Conservation (phyloP, 2,113 vertebrate genomes). For the Talpa occidentalis region DNA sequence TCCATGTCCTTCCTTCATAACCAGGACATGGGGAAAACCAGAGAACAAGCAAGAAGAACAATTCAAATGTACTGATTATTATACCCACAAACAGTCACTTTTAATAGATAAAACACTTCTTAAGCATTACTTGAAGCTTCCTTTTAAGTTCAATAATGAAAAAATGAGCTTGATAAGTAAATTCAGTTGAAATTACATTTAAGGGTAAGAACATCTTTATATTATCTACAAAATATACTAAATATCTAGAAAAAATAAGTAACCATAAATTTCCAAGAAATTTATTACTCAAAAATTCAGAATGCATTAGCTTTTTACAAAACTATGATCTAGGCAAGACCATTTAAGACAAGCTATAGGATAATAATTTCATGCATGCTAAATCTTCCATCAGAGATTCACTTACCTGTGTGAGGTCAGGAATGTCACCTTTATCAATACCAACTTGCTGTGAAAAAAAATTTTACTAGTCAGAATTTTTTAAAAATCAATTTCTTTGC, state of each 20-base stretch:
- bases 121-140: not conserved
- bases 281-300: not conserved
- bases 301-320: conserved; percentile 5
- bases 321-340: not conserved
- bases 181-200: not conserved
- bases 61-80: not conserved
- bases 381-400: conserved; percentile 6
- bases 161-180: not conserved
- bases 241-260: conserved; percentile 13
- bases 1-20: not conserved
- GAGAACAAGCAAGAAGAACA: not conserved
- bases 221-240: conserved; percentile 35
- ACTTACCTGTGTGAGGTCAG: conserved; percentile 98
- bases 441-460: conserved; percentile 94
- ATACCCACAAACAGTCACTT: not conserved
- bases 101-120: not conserved
- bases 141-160: conserved; percentile 17
- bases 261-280: conserved; percentile 28
- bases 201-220: not conserved
- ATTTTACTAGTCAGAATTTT: conserved; percentile 24
- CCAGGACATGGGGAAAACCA: not conserved
- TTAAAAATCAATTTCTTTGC: not conserved
- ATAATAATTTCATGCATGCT: not conserved
- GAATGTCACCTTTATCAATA: conserved; percentile 99
- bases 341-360: not conserved